phyloP scores from a whole-genome alignment of 2,797 vertebrate species.

The Hyperoplus immaculatus region DNA sequence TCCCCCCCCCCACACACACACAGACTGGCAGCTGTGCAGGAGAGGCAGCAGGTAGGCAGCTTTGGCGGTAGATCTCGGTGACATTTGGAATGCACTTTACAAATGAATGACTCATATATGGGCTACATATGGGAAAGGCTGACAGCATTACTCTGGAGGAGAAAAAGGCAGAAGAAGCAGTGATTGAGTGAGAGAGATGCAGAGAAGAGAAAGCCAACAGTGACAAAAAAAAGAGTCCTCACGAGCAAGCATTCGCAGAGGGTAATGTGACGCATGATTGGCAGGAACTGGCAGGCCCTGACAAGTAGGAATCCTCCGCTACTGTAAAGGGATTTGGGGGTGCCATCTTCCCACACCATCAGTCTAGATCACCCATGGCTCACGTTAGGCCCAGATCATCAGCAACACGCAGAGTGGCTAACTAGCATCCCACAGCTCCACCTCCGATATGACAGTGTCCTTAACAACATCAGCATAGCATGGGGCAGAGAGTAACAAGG shows the following conservation, averaged over 20 bases:
- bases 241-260: neutral
- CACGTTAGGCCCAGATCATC: slow-evolving; percentile 44
- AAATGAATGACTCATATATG: slow-evolving; percentile 34
- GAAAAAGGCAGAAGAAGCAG: neutral
- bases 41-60: neutral
- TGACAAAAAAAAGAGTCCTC: slow-evolving; percentile 4
- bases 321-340: slow-evolving; percentile 29
- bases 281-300: slow-evolving; percentile 29
- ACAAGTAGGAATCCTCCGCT: slow-evolving; percentile 44
- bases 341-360: slow-evolving; percentile 57
- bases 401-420: slow-evolving; percentile 54
- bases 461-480: slow-evolving; percentile 34
- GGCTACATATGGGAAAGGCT: slow-evolving; percentile 8
- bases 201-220: neutral
- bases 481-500: slow-evolving; percentile 3
- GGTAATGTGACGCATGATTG: slow-evolving; percentile 19
- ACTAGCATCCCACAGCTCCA: slow-evolving; percentile 57
- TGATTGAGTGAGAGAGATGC: slow-evolving; percentile 11
- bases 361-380: slow-evolving; percentile 57
- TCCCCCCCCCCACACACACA: neutral
- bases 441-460: slow-evolving; percentile 42
- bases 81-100: slow-evolving; percentile 14
- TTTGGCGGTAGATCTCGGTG: neutral
- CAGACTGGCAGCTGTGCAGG: neutral
- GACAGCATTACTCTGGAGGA: neutral